Evolutionary conservation across 2,113 vertebrate genomes (phyloP), one percentile per base, ranked within the genome.

Genomic region (Addax nasomaculatus): DNA sequence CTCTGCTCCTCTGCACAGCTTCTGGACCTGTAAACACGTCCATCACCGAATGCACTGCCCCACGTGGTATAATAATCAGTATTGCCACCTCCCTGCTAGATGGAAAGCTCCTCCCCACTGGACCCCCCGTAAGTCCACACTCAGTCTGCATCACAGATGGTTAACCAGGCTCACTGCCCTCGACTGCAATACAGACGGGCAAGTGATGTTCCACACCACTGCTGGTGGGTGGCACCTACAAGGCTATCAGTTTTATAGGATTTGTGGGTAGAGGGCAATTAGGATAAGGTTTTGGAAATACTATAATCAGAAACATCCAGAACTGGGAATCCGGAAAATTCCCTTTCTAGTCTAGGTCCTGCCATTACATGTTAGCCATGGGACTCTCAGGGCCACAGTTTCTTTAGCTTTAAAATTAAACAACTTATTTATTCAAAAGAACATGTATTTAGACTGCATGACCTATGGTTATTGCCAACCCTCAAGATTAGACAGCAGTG

Each of bases 101-200:
- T 12, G 0, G 76, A 80, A 53, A 6, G 4, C 13, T 13, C 58
- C 55, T 79, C 21, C 25, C n/a, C 36, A 62, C 27, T 11, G 5
- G 30, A 49, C 27, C n/a, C 76, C 49, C 29, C 21, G 3, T 55
- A 43, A 21, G 64, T 36, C 5, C 7, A 70, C 49, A 33, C 13
- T 0, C 6, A 25, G 13, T 21, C 92, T 3, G 5, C 9, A 6
- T 36, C 62, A 21, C 27, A 47, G 53, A 29, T 0, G 29, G n/a
- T 47, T 13, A 43, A 30, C 4, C 70, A 0, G 10, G 80, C 70
- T 62, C 36, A 81, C 0, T 21, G 33, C 62, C 33, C 16, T 27
- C n/a, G 33, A 70, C 10, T 10, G 6, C 2, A 2, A 4, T 1
- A 19, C 12, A 16, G 33, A 47, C 0, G 1, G 53, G 27, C 19